Conservation (phyloP, 2,888 invertebrate genomes). For the Silvanus unidentatus region DNA sequence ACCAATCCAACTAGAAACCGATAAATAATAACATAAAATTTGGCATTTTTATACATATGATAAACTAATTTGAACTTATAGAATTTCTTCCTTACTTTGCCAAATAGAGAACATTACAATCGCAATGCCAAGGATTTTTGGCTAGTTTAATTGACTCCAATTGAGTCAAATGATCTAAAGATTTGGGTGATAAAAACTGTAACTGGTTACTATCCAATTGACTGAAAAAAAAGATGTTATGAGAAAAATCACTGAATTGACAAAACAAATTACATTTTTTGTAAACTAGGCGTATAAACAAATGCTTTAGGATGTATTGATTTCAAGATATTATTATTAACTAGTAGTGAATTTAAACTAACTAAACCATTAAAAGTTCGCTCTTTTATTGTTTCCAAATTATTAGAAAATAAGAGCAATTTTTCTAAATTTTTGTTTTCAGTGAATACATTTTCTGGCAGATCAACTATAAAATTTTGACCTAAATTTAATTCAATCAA, state of each 20-base stretch:
- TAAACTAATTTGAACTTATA: too few species aligned
- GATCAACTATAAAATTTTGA: slow-evolving; percentile 56
- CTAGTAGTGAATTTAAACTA: slow-evolving; percentile 60
- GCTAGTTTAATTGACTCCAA: slow-evolving; percentile 64
- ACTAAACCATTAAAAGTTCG: slow-evolving; percentile 57
- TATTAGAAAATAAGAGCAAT: slow-evolving; percentile 64
- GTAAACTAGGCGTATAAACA: slow-evolving; percentile 57
- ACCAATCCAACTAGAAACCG: slow-evolving; percentile 69
- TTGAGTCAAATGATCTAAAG: slow-evolving; percentile 58
- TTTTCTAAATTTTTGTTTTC: slow-evolving; percentile 56
- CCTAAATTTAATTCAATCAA: slow-evolving; percentile 64
- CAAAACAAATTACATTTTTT: slow-evolving; percentile 59
- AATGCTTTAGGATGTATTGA: slow-evolving; percentile 60
- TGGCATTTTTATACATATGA: too few species aligned
- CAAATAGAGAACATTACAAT: slow-evolving; percentile 67
- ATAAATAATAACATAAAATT: slow-evolving; percentile 24
- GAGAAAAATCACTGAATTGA: slow-evolving; percentile 2
- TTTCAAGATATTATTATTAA: slow-evolving; percentile 66
- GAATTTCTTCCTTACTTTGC: slow-evolving; percentile 67
- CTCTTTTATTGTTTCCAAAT: slow-evolving; percentile 56
- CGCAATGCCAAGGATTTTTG: slow-evolving; percentile 77
- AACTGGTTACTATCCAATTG: slow-evolving; percentile 72
- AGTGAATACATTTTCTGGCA: slow-evolving; percentile 56
- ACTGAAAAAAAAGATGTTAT: slow-evolving; percentile 45
- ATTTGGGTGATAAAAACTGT: slow-evolving; percentile 60